Evolutionary conservation across 2,797 vertebrate genomes (phyloP).

Genomic region (Melanotaenia pygmaea): DNA sequence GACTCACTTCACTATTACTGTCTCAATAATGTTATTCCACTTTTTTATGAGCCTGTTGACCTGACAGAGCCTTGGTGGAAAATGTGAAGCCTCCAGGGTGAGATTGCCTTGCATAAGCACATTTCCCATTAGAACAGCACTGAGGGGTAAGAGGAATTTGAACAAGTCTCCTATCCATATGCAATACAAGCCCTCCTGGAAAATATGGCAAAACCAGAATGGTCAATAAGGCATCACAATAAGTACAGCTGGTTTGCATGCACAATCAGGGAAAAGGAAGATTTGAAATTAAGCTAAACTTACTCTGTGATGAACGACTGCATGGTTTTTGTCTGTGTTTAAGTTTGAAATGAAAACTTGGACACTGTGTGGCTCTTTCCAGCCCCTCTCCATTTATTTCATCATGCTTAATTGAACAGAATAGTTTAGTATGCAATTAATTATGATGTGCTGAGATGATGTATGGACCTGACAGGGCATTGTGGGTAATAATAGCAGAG

Average conservation of each 20-base stretch:
- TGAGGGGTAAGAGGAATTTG: slow-evolving; percentile 74
- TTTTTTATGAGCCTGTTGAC: slow-evolving; percentile 77
- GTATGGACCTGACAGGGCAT: slow-evolving; percentile 83
- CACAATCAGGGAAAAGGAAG: slow-evolving; percentile 27
- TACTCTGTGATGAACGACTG: slow-evolving; percentile 29
- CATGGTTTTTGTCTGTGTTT: slow-evolving; percentile 50
- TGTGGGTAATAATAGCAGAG: slow-evolving; percentile 85
- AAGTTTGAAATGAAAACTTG: slow-evolving; percentile 50
- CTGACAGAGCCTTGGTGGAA: slow-evolving; percentile 72
- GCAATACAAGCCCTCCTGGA: slow-evolving; percentile 58
- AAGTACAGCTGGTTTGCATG: neutral
- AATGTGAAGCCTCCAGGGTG: slow-evolving; percentile 74
- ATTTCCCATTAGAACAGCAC: slow-evolving; percentile 80
- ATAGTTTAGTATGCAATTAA: slow-evolving; percentile 86
- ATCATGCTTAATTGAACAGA: slow-evolving; percentile 85
- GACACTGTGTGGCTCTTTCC: slow-evolving; percentile 13
- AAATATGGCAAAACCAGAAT: slow-evolving; percentile 46
- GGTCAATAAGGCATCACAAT: slow-evolving; percentile 41
- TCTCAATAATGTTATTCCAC: slow-evolving; percentile 78
- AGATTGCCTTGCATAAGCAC: slow-evolving; percentile 80
- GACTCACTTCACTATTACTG: slow-evolving; percentile 69
- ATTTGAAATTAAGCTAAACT: slow-evolving; percentile 27
- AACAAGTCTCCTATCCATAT: slow-evolving; percentile 59
- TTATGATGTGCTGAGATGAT: slow-evolving; percentile 86
- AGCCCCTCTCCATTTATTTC: slow-evolving; percentile 63